A percentile compares a stretch with the other conserved stretches of the same genome.
phyloP scores from a whole-genome alignment of 1,140 invertebrate genomes.

The Drosophila tani region DNA sequence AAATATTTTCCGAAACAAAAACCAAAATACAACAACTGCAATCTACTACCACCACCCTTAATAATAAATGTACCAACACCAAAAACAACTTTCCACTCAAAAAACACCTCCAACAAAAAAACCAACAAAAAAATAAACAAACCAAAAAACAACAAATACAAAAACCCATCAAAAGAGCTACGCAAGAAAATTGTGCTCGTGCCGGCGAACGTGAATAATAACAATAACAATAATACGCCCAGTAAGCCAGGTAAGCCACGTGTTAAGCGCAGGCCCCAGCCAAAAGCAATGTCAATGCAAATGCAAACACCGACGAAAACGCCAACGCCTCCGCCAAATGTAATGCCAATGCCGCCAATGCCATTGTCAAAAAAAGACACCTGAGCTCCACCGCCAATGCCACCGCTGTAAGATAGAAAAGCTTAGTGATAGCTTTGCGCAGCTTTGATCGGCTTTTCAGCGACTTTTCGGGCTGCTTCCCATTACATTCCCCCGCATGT shows the following conservation, averaged over 20 bases:
- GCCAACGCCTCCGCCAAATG: conserved; percentile 14
- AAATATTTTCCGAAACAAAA: conserved; percentile 66
- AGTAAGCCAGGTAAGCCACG: conserved; percentile 82
- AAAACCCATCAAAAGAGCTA: conserved; percentile 60
- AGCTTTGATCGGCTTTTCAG: conserved; percentile 66
- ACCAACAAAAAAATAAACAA: conserved; percentile 2
- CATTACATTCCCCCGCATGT: conserved; percentile 41
- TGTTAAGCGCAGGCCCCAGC: conserved; percentile 51
- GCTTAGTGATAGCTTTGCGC: conserved; percentile 66
- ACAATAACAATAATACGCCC: conserved; percentile 79
- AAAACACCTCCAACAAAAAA: conserved; percentile 26
- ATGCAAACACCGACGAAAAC: neutral
- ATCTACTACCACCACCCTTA: conserved; percentile 49
- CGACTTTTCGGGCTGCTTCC: conserved; percentile 53
- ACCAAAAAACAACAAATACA: conserved; percentile 13
- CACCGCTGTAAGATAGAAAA: conserved; percentile 16
- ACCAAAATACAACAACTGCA: conserved; percentile 54
- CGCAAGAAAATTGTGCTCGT: conserved; percentile 84
- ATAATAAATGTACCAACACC: conserved; percentile 45
- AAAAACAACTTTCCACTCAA: conserved; percentile 41
- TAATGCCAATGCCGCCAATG: conserved; percentile 14
- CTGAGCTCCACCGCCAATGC: conserved; percentile 20
- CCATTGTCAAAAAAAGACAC: conserved; percentile 24
- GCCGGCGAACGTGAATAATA: conserved; percentile 78
- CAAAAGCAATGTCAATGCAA: conserved; percentile 17